Evolutionary conservation across 1,140 invertebrate species (phyloP), one percentile per base, ranked within the genome.

Genomic region (Ceratitis capitata): DNA sequence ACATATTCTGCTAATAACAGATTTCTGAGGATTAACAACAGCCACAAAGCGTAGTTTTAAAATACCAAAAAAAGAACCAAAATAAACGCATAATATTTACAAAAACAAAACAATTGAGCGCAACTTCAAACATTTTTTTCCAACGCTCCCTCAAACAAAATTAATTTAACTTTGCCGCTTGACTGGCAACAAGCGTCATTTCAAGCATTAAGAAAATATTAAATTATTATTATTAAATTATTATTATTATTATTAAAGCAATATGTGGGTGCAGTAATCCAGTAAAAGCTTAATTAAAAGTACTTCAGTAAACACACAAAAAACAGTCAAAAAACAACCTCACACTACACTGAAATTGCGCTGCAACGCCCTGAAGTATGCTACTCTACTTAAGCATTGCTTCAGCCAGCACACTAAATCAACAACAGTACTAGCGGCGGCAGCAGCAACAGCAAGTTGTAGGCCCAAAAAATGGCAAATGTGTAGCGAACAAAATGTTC

Each of bases 291-390:
- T 78, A 78, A 78, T 78, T 78, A 78, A 78, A 78, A 78, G 6
- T 78, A 47, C 69, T 78, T 78, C 10, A 78, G 16, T 14, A 45
- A 19, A 19, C 4, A n/a, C 39, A 45, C 42, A 78, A 47, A 5
- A 6, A 47, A 5, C 12, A 5, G 19, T 19, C 2, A 23, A 78
- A 64, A 78, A 14, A 2, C 35, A 26, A 45, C 26, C 10, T 23
- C 35, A 26, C 35, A 23, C n/a, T 14, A 19, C 69, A 35, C 32
- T 45, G 23, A n/a, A 45, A 19, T 47, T 26, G 39, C 32, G n/a
- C n/a, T 78, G 39, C 35, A 47, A 26, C 64, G 69, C 39, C 69
- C 69, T 78, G 39, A 47, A 78, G 69, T 78, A 78, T 32, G 69
- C 69, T 78, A 53, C 51, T n/a, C n/a, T n/a, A 53, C 16, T n/a